A percentile compares a stretch with the other conserved stretches of the same genome.
Evolutionary conservation across 2,113 vertebrate species (phyloP).

Genomic region (Geococcyx californianus): DNA sequence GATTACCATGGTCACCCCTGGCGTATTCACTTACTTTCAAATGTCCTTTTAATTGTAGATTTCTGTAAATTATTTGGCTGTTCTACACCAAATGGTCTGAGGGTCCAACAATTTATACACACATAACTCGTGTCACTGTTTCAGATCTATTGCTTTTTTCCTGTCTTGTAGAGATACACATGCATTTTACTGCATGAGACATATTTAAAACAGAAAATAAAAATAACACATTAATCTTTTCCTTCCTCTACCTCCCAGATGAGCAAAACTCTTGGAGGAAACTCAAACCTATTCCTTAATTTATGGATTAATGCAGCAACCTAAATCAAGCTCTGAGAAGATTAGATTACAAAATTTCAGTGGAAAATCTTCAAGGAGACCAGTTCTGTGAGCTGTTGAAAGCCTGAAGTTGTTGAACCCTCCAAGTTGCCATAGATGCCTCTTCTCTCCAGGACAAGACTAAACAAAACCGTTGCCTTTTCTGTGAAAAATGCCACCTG

Average conservation of each 20-base stretch:
- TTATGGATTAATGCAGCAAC: constrained; percentile 25
- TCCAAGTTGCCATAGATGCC: accelerated
- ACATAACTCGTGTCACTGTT: not conserved
- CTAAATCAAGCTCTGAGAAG: not conserved
- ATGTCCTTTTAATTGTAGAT: not conserved
- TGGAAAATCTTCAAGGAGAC: not conserved
- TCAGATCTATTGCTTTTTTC: not conserved
- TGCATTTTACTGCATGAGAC: not conserved
- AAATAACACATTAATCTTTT: constrained; percentile 53
- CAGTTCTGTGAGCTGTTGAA: not conserved
- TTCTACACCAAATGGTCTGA: not conserved
- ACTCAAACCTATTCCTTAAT: not conserved
- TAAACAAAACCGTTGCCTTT: not conserved
- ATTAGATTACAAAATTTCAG: not conserved
- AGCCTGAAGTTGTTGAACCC: not conserved
- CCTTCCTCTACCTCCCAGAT: constrained; percentile 46
- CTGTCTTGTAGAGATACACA: not conserved
- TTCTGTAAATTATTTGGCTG: not conserved
- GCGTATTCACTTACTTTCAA: not conserved
- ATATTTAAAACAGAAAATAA: constrained; percentile 40
- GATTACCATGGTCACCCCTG: not conserved
- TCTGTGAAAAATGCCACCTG: not conserved
- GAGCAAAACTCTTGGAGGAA: constrained; percentile 6
- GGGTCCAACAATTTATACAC: not conserved
- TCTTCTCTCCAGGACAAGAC: not conserved